Evolutionary conservation across 2,888 invertebrate species (phyloP).

Genomic region (Plemyria rubiginata): DNA sequence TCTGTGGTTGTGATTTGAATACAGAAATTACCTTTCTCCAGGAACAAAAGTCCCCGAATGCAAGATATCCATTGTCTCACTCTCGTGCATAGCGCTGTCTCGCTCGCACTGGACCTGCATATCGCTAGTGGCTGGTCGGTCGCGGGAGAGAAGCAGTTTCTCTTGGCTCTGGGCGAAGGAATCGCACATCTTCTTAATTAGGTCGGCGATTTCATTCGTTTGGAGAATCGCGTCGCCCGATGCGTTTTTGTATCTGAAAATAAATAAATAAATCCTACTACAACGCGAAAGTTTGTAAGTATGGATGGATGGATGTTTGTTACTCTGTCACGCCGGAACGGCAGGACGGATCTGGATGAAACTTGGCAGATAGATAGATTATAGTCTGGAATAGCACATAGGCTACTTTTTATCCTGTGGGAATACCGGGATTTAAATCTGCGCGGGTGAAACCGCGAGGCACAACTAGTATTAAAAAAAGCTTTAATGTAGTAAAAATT

Average conservation of each 20-base stretch:
- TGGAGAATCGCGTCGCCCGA: slow-evolving; percentile 66
- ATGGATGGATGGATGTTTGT: no score
- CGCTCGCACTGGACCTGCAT: slow-evolving; percentile 70
- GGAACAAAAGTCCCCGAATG: slow-evolving; percentile 37
- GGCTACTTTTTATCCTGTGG: no score
- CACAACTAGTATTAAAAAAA: no score
- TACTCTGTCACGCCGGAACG: no score
- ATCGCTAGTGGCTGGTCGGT: slow-evolving; percentile 58
- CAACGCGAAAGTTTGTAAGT: no score
- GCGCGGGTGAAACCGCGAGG: no score
- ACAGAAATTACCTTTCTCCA: slow-evolving; percentile 16
- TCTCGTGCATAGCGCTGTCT: slow-evolving; percentile 18
- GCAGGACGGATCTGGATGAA: no score
- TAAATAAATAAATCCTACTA: no score
- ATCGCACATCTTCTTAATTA: slow-evolving; percentile 76
- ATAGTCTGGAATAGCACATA: no score
- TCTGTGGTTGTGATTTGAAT: no score
- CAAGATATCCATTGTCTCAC: slow-evolving; percentile 10
- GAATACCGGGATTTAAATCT: no score
- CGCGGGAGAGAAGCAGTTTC: slow-evolving; percentile 51
- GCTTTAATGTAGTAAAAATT: neutral
- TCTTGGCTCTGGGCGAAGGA: slow-evolving; percentile 70
- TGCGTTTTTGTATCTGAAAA: slow-evolving; percentile 68
- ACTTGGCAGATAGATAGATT: no score
- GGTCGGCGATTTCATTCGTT: slow-evolving; percentile 68